A percentile compares a stretch with the other conserved stretches of the same genome.
These are phyloP conservation scores for Lepidocolaptes lacrymiger DNA, from an alignment of 2,797 vertebrate genomes.

Conservation along the genomic window DNA sequence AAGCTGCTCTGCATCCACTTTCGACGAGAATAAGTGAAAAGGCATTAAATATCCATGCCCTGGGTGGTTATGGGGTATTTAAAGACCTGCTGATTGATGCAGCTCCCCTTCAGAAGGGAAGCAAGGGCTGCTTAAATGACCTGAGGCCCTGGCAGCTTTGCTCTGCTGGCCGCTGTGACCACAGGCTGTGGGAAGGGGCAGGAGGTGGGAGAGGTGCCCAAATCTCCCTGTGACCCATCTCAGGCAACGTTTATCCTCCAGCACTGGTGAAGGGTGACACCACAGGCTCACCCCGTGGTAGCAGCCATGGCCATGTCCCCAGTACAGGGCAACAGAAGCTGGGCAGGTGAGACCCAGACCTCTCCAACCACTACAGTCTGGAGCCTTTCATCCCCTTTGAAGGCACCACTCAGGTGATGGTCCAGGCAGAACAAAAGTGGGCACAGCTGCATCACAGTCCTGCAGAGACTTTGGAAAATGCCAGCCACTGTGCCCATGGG, in stretches of 20 bases:
- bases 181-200: not conserved
- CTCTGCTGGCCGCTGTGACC: not conserved
- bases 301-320: accelerated
- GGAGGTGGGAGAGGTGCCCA: not conserved
- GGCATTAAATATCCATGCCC: not conserved
- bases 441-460: not conserved
- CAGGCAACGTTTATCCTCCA: accelerated
- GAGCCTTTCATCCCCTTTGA: not conserved
- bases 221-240: not conserved
- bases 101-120: not conserved
- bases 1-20: not conserved
- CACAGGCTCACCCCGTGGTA: not conserved
- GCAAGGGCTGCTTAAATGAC: not conserved
- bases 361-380: not conserved
- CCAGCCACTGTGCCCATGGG: not conserved
- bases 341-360: not conserved
- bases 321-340: not conserved
- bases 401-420: not conserved
- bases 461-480: accelerated
- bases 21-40: not conserved
- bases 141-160: not conserved
- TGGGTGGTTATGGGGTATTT: not conserved
- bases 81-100: not conserved
- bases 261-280: not conserved
- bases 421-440: accelerated